A percentile compares a stretch with the other conserved stretches of the same genome.
Conservation (phyloP, 1,140 invertebrate species). For the Pinna nobilis region DNA sequence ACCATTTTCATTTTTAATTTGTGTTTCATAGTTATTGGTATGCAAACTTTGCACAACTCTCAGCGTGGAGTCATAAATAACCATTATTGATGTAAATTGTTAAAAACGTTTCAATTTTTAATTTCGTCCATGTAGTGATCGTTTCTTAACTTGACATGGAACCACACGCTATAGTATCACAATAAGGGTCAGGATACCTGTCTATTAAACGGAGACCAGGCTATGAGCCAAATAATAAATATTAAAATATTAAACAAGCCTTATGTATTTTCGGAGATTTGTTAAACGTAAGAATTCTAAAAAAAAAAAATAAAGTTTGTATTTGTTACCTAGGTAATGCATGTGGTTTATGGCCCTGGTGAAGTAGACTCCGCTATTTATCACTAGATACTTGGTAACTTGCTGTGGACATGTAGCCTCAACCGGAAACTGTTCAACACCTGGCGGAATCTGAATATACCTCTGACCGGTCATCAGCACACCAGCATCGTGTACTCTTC, state of each 20-base stretch:
- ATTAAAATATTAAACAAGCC: not conserved
- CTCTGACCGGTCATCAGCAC: conserved; percentile 36
- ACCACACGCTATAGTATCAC: no score
- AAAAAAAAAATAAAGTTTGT: not conserved
- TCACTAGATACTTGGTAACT: conserved; percentile 23
- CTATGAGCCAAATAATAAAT: not conserved
- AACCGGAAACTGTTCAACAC: not conserved
- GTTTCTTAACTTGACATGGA: no score
- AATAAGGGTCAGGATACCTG: no score
- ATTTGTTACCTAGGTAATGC: conserved; percentile 26
- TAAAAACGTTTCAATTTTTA: no score
- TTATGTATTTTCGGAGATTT: no score
- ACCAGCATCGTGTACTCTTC: conserved; percentile 39
- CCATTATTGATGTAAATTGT: no score
- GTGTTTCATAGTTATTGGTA: no score
- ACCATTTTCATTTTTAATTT: no score
- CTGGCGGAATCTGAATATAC: conserved; percentile 43
- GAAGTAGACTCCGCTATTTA: not conserved
- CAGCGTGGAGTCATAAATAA: no score
- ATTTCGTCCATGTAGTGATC: no score
- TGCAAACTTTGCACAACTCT: no score
- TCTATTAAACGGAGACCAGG: no score
- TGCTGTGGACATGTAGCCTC: conserved; percentile 32
- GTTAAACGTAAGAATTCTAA: not conserved
- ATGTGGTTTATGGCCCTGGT: conserved; percentile 26